Conservation (phyloP, 2,113 vertebrate species). For the Callorhinus ursinus region DNA sequence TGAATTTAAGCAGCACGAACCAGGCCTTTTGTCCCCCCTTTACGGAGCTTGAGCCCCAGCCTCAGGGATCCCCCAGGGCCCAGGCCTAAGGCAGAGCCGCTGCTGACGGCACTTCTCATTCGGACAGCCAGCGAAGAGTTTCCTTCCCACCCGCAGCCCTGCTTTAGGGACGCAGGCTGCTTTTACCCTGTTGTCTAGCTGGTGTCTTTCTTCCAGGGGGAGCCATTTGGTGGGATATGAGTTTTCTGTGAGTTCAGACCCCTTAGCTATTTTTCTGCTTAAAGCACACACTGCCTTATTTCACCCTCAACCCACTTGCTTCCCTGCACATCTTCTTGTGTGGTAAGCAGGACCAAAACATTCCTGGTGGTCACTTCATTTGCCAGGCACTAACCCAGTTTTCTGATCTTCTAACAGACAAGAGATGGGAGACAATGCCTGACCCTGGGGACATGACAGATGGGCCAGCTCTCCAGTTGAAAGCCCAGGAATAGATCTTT, state of each 20-base stretch:
- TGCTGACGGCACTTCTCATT: too few species aligned
- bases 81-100: not conserved
- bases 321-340: not conserved
- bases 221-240: not conserved
- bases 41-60: not conserved
- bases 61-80: not conserved
- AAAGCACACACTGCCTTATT: accelerated
- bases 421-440: not conserved
- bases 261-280: not conserved
- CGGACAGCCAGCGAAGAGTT: not conserved
- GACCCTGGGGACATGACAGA: not conserved
- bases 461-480: not conserved
- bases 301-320: not conserved
- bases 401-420: not conserved
- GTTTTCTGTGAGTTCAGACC: not conserved
- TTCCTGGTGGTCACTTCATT: not conserved
- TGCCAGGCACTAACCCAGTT: not conserved
- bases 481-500: not conserved
- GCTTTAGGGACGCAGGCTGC: accelerated
- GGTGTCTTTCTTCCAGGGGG: not conserved
- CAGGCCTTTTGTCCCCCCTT: not conserved
- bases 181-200: not conserved
- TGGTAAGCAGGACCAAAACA: not conserved
- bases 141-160: not conserved
- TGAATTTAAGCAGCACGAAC: not conserved